phyloP scores from a whole-genome alignment of 2,888 invertebrate species.

The Prionchulus punctatus region DNA sequence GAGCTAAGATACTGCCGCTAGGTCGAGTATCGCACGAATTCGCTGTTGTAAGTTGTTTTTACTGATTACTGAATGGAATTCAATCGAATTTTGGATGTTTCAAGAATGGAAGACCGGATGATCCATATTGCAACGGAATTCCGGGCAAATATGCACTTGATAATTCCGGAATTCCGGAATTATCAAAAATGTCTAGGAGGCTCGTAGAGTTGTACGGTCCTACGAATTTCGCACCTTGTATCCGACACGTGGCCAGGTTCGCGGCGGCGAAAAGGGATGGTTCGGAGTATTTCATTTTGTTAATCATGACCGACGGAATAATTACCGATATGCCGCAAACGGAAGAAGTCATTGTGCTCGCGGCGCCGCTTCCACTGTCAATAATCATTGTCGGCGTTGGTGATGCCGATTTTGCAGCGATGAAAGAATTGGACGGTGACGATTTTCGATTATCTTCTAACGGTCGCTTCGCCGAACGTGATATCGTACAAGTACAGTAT shows the following conservation, averaged over 20 bases:
- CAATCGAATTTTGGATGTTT: constrained; percentile 1
- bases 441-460: constrained; percentile 35
- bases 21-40: constrained; percentile 22
- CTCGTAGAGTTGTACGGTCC: constrained; percentile 44
- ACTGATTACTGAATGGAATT: too few relatives aligned
- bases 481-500: constrained; percentile 46
- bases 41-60: constrained; percentile 25
- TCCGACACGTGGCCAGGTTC: constrained; percentile 41
- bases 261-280: constrained; percentile 39
- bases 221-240: constrained; percentile 45
- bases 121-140: constrained; percentile 41
- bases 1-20: constrained; percentile 37
- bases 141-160: too few relatives aligned
- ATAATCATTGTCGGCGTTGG: constrained; percentile 50
- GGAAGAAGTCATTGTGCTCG: constrained; percentile 17
- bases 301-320: constrained; percentile 47
- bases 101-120: constrained; percentile 41
- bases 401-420: constrained; percentile 45
- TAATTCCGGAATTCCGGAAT: constrained; percentile 41
- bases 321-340: constrained; percentile 45
- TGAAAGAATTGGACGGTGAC: constrained; percentile 47
- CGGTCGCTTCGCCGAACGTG: constrained; percentile 41
- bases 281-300: constrained; percentile 43
- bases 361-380: constrained; percentile 44
- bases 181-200: constrained; percentile 40